phyloP scores from a whole-genome alignment of 2,113 vertebrate genomes.

The Zeus faber region DNA sequence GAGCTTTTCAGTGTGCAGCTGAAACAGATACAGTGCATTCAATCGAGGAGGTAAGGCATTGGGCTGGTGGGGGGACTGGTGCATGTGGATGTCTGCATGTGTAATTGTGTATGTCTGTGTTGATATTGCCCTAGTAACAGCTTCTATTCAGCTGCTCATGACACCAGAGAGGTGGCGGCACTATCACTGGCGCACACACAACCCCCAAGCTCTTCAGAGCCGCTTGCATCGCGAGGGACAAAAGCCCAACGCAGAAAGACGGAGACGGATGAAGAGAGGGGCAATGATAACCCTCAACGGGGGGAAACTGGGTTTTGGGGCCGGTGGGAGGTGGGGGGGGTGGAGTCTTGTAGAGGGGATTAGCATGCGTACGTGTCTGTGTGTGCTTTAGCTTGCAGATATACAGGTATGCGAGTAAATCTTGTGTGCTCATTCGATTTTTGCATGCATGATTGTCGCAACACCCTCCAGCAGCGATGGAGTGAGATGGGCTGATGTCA shows the following conservation, averaged over 20 bases:
- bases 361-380: slow-evolving; percentile 8
- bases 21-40: slow-evolving; percentile 10
- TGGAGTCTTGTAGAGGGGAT: slow-evolving; percentile 51
- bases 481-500: slow-evolving; percentile 63
- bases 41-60: slow-evolving; percentile 2
- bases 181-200: slow-evolving; percentile 57
- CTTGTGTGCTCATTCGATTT: slow-evolving; percentile 31
- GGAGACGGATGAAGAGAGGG: slow-evolving; percentile 29
- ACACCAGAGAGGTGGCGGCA: slow-evolving; percentile 49
- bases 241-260: slow-evolving; percentile 52
- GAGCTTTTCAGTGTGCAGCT: too few relatives aligned
- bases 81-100: background rate
- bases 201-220: too few relatives aligned
- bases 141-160: slow-evolving; percentile 37
- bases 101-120: slow-evolving; percentile 19
- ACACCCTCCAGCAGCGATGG: slow-evolving; percentile 48
- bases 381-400: slow-evolving; percentile 45
- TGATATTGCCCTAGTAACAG: slow-evolving; percentile 32
- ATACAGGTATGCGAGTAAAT: slow-evolving; percentile 63
- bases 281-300: slow-evolving; percentile 47
- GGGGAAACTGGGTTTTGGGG: slow-evolving; percentile 41
- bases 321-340: slow-evolving; percentile 33
- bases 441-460: slow-evolving; percentile 45
- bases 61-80: slow-evolving; percentile 2
- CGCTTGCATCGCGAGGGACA: slow-evolving; percentile 57